Evolutionary conservation across 2,113 vertebrate genomes (phyloP), one percentile per base, ranked within the genome.

Genomic region (Cyprinodon variegatus): DNA sequence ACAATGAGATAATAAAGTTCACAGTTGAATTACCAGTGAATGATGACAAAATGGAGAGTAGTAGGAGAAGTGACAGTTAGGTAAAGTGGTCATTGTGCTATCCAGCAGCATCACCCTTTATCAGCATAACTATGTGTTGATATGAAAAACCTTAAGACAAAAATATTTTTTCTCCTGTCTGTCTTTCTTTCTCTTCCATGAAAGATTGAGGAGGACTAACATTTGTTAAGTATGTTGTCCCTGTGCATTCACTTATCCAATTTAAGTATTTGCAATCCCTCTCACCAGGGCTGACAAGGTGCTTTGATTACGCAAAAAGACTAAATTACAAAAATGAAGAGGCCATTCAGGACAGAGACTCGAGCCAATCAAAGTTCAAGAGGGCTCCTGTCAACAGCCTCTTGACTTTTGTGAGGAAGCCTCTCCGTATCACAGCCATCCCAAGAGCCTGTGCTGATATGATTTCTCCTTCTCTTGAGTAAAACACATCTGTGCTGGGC

Each of bases 321-420:
- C 3, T 38, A 0, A 82, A 86, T 80, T 29, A 74, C 39, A 11
- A 1, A 74, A 78, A 81, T 84, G 68, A 71, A 86, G 83, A 86
- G 74, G 68, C 37, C n/a, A 14, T 73, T 62, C n/a, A 77, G 73
- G 68, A 74, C 39, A 46, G 65, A 77, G 74, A 80, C 84, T 80
- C 67, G 48, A 85, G 66, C 70, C 65, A 83, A 85, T 88, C 82
- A 84, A 2, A 69, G 78, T n/a, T 83, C 76, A 83, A 86, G 72
- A 74, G 70, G 79, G 74, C 46, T 81, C 79, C 69, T 45, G 60
- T 78, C 60, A 78, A 84, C 84, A 83, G 77, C 75, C 73, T 48
- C 80, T 70, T n/a, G 13, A 69, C 68, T 20, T 43, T n/a, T 12
- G 39, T 5, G 68, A 78, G 59, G 77, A 79, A 65, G 65, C 61